Conservation (phyloP, 1,140 invertebrate genomes). For the Orius insidiosus region DNA sequence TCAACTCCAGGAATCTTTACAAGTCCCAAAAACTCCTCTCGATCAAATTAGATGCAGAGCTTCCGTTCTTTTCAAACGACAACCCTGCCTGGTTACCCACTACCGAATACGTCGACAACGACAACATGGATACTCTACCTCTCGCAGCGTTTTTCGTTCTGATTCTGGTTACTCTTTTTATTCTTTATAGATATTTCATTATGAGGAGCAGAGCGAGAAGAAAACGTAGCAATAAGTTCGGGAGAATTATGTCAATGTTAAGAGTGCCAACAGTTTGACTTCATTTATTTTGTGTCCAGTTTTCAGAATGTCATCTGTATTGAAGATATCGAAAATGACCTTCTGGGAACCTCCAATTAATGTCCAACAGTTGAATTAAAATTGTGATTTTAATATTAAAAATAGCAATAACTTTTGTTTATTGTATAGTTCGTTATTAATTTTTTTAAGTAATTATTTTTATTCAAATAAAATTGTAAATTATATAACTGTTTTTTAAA, state of each 20-base stretch:
- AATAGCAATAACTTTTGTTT: too few species aligned
- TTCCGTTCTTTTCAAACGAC: constrained; percentile 22
- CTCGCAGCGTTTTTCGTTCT: constrained; percentile 14
- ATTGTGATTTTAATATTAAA: too few species aligned
- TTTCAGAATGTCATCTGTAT: too few species aligned
- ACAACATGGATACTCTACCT: constrained; percentile 15
- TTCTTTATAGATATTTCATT: constrained; percentile 17
- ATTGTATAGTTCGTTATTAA: too few species aligned
- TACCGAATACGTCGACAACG: constrained; percentile 15
- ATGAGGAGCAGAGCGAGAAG: constrained; percentile 18
- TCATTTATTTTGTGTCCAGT: too few species aligned
- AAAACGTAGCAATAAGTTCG: constrained; percentile 16
- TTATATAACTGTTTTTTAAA: too few species aligned
- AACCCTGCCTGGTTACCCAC: constrained; percentile 13
- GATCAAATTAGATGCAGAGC: constrained; percentile 29
- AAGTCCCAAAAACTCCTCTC: constrained; percentile 53
- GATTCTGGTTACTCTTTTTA: constrained; percentile 13
- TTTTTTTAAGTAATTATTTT: too few species aligned
- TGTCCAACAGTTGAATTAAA: too few species aligned
- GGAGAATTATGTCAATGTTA: constrained; percentile 16
- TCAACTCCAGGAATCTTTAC: constrained; percentile 42
- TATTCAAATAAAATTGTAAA: too few species aligned
- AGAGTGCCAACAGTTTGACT: constrained; percentile 16
- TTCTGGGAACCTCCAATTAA: too few species aligned
- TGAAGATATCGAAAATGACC: too few species aligned